Conservation (phyloP, 2,797 vertebrate genomes). For the Nannoperca australis region DNA sequence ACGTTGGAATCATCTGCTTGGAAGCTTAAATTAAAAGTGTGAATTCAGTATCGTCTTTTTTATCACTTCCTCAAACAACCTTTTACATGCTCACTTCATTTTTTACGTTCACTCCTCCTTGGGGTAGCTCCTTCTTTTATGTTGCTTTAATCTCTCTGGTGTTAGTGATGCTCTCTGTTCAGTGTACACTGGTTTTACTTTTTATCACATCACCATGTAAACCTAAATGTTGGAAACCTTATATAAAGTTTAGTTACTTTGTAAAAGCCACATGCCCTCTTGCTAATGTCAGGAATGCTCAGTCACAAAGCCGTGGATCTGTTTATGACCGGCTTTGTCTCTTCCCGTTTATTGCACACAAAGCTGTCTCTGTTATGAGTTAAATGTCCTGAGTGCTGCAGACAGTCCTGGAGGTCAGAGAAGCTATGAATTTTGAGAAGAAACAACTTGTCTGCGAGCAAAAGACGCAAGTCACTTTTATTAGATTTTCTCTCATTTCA, state of each 20-base stretch:
- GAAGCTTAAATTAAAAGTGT: slow-evolving; percentile 49
- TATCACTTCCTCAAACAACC: slow-evolving; percentile 40
- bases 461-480: slow-evolving; percentile 49
- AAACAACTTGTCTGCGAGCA: slow-evolving; percentile 43
- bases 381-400: slow-evolving; percentile 48
- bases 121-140: slow-evolving; percentile 45
- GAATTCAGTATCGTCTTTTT: slow-evolving; percentile 40
- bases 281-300: slow-evolving; percentile 38
- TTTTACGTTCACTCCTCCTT: slow-evolving; percentile 27
- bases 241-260: slow-evolving; percentile 40
- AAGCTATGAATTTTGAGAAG: slow-evolving; percentile 44
- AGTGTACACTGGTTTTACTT: slow-evolving; percentile 13
- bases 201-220: slow-evolving; percentile 33
- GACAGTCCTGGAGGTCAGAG: slow-evolving; percentile 58
- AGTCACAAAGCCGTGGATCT: slow-evolving; percentile 29
- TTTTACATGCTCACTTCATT: slow-evolving; percentile 39
- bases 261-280: slow-evolving; percentile 39
- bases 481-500: slow-evolving; percentile 50
- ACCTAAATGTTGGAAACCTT: slow-evolving; percentile 18
- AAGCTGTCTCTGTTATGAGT: slow-evolving; percentile 45
- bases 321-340: slow-evolving; percentile 51
- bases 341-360: slow-evolving; percentile 50
- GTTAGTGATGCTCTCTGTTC: slow-evolving; percentile 46
- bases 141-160: slow-evolving; percentile 43
- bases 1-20: slow-evolving; percentile 36